A percentile compares a stretch with the other conserved stretches of the same genome.
These are phyloP conservation scores for Drosophila ficusphila DNA, from an alignment of 1,140 invertebrate species.

Conservation along the genomic window DNA sequence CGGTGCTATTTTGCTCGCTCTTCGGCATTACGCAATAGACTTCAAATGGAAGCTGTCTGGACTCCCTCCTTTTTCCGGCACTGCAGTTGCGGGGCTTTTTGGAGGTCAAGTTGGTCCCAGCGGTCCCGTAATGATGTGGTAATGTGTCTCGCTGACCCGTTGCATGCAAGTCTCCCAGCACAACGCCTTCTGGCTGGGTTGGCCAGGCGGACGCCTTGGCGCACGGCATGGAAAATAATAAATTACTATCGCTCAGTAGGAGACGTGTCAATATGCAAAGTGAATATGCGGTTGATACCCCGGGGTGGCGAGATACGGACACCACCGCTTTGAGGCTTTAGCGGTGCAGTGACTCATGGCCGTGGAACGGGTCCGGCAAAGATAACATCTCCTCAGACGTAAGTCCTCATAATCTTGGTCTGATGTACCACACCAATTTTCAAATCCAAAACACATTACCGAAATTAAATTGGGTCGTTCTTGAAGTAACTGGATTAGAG, in stretches of 20 bases:
- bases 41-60: neutral
- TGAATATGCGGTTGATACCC: neutral
- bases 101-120: slow-evolving; percentile 35
- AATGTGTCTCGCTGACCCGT: slow-evolving; percentile 29
- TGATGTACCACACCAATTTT: neutral
- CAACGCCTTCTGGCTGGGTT: neutral
- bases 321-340: neutral
- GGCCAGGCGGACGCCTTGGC: neutral
- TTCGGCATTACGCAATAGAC: slow-evolving; percentile 21
- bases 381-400: too few species aligned
- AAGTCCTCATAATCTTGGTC: too few species aligned
- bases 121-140: slow-evolving; percentile 71
- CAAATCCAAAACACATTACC: slow-evolving; percentile 39
- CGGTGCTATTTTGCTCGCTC: slow-evolving; percentile 45
- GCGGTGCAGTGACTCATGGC: neutral
- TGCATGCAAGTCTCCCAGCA: neutral
- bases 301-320: neutral
- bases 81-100: slow-evolving; percentile 7
- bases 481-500: neutral
- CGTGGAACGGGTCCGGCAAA: neutral
- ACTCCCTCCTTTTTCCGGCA: neutral
- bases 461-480: slow-evolving; percentile 23
- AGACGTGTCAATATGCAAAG: slow-evolving; percentile 10
- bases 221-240: neutral
- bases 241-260: neutral